phyloP scores from a whole-genome alignment of 2,797 vertebrate species.

The Danionella dracula region DNA sequence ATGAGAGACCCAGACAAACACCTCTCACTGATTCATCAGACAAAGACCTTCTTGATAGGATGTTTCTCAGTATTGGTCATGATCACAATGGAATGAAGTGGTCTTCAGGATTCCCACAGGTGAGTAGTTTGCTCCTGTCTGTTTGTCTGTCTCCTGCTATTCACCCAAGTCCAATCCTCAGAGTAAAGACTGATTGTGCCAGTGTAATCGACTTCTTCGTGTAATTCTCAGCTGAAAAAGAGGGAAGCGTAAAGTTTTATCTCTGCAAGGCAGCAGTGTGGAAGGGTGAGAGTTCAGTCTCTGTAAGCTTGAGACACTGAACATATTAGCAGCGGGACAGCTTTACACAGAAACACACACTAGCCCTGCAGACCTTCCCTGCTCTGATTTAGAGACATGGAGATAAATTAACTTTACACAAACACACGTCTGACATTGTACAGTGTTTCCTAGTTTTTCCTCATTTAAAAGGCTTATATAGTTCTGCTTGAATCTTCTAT shows the following conservation, averaged over 20 bases:
- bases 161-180: conserved; percentile 58
- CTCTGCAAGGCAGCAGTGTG: conserved; percentile 62
- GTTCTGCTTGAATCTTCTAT: neutral
- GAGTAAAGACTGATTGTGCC: conserved; percentile 70
- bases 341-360: conserved; percentile 32
- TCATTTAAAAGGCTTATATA: conserved; percentile 23
- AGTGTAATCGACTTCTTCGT: conserved; percentile 71
- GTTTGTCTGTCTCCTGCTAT: conserved; percentile 66
- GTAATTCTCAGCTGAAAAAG: conserved; percentile 64
- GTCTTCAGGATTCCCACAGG: conserved; percentile 58
- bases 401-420: conserved; percentile 8
- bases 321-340: conserved; percentile 43
- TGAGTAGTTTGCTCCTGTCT: conserved; percentile 66
- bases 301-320: conserved; percentile 59
- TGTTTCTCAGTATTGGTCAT: conserved; percentile 42
- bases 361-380: conserved; percentile 19
- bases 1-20: conserved; percentile 36
- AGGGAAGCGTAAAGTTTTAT: conserved; percentile 68
- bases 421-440: conserved; percentile 15
- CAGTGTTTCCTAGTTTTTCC: conserved; percentile 12
- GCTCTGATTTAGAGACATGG: neutral
- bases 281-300: conserved; percentile 64
- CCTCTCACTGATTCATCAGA: conserved; percentile 39
- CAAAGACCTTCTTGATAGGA: conserved; percentile 47
- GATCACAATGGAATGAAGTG: conserved; percentile 51